These are phyloP conservation scores for Stercorarius parasiticus DNA, from an alignment of 2,113 vertebrate genomes.

Conservation along the genomic window DNA sequence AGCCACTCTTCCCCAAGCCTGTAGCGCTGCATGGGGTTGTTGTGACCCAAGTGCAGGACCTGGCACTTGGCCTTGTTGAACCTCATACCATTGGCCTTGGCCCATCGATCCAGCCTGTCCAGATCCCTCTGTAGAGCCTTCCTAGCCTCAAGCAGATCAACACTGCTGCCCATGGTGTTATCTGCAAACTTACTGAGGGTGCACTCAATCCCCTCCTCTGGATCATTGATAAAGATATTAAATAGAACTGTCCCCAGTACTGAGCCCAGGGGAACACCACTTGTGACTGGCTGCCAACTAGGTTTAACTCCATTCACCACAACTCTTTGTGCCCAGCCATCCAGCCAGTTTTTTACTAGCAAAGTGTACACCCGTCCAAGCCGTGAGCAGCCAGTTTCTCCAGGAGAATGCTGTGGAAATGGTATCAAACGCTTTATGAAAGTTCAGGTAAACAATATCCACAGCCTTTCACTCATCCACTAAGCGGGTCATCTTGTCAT, in stretches of 20 bases:
- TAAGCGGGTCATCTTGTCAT: neutral
- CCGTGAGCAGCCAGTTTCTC: neutral
- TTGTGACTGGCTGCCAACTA: fast-evolving
- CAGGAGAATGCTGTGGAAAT: neutral
- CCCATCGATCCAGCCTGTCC: neutral
- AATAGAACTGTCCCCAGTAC: neutral
- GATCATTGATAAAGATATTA: neutral
- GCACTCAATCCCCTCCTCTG: fast-evolving
- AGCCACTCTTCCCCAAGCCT: neutral
- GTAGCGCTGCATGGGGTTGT: fast-evolving
- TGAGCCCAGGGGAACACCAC: neutral
- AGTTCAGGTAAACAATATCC: neutral
- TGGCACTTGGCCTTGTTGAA: fast-evolving
- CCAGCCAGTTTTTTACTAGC: neutral
- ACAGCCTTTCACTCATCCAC: neutral
- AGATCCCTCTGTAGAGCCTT: neutral
- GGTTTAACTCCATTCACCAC: neutral
- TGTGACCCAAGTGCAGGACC: neutral
- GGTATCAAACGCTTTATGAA: neutral
- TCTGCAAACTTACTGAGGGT: neutral
- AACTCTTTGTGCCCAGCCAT: neutral
- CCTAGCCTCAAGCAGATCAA: neutral
- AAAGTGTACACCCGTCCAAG: fast-evolving
- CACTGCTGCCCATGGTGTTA: fast-evolving
- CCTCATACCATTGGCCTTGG: fast-evolving